phyloP scores from a whole-genome alignment of 2,888 invertebrate genomes.

The Acleris laterana region DNA sequence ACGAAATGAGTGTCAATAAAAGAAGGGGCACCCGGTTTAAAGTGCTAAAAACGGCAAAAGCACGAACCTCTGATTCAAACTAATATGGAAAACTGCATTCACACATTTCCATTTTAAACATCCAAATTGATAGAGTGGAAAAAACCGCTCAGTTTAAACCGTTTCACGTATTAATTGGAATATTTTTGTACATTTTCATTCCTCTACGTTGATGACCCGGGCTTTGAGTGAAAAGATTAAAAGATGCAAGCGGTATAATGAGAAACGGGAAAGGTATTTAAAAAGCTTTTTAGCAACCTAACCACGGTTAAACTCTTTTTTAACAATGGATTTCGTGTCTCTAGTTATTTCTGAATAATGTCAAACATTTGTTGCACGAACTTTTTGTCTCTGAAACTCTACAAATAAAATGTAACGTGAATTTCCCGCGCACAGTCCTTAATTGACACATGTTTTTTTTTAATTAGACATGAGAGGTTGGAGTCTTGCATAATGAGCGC shows the following conservation, averaged over 20 bases:
- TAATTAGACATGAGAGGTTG: constrained; percentile 16
- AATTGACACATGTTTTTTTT: constrained; percentile 16
- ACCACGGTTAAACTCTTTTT: neutral
- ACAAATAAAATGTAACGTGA: neutral
- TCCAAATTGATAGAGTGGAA: constrained; percentile 19
- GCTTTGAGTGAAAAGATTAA: constrained; percentile 33
- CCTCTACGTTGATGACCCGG: constrained; percentile 1
- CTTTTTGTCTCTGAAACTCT: neutral
- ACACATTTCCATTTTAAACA: constrained; percentile 14
- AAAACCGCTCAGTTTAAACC: constrained; percentile 19
- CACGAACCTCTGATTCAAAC: no score
- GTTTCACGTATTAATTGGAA: constrained; percentile 18
- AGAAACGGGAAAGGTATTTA: constrained; percentile 18
- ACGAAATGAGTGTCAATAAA: no score
- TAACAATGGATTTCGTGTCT: no score
- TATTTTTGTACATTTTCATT: constrained; percentile 24
- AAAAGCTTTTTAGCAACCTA: neutral
- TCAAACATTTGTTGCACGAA: no score
- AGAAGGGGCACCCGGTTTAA: no score
- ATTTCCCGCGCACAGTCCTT: neutral
- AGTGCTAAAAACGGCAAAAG: no score
- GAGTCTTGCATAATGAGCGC: constrained; percentile 17
- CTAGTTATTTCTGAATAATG: no score
- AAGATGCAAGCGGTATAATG: constrained; percentile 21
- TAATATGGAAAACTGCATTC: neutral